Evolutionary conservation across 2,888 invertebrate genomes (phyloP).

Genomic region (Petrophora chlorosata): DNA sequence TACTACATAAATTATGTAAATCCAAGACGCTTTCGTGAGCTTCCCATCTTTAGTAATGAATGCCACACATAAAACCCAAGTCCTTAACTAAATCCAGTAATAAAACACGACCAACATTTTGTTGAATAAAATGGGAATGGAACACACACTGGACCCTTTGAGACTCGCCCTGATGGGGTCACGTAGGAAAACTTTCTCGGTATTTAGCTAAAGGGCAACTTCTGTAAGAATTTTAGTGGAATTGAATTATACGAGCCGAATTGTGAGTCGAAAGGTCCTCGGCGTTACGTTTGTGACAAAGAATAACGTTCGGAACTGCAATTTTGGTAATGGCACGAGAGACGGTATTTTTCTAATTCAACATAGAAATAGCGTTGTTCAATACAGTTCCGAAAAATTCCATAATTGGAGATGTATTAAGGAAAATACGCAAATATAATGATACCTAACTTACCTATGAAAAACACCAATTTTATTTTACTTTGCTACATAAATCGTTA

Average conservation of each 20-base stretch:
- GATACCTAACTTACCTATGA: too few relatives aligned
- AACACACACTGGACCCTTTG: constrained; percentile 50
- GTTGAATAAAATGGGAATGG: constrained; percentile 57
- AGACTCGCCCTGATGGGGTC: constrained; percentile 66
- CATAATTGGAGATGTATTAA: too few relatives aligned
- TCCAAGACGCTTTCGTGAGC: constrained; percentile 42
- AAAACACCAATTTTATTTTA: too few relatives aligned
- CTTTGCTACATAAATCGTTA: too few relatives aligned
- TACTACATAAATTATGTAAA: constrained; percentile 55
- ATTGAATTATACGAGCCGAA: constrained; percentile 52
- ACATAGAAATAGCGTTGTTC: constrained; percentile 1
- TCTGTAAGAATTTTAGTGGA: constrained; percentile 55
- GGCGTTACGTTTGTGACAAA: constrained; percentile 29
- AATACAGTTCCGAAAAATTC: too few relatives aligned
- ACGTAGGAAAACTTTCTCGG: constrained; percentile 74
- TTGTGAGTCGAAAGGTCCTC: constrained; percentile 36
- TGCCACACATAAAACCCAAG: constrained; percentile 48
- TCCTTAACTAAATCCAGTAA: constrained; percentile 62
- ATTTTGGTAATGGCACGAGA: constrained; percentile 31
- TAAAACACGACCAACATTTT: constrained; percentile 63
- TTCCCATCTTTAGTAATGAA: constrained; percentile 51
- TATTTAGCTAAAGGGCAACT: constrained; percentile 69
- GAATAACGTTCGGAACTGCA: constrained; percentile 29
- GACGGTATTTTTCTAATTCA: constrained; percentile 21
- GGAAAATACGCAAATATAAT: too few relatives aligned